phyloP scores from a whole-genome alignment of 1,140 invertebrate species.

The Bombus picipes region DNA sequence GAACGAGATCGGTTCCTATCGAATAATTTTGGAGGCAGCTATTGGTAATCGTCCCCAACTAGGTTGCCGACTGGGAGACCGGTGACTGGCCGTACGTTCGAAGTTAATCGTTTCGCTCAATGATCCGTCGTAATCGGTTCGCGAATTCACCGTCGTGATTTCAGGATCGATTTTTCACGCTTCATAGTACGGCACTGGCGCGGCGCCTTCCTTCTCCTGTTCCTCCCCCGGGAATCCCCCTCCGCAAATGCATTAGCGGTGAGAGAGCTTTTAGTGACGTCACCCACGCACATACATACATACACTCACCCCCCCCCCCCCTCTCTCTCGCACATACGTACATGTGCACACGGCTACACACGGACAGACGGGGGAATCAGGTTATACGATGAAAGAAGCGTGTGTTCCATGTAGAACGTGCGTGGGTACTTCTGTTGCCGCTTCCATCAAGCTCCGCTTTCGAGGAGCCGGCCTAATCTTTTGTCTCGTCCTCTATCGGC shows the following conservation, averaged over 20 bases:
- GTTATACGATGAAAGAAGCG: slow-evolving; percentile 60
- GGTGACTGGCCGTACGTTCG: slow-evolving; percentile 7
- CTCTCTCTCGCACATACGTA: background rate
- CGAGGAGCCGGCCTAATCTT: slow-evolving; percentile 71
- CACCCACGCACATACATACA: slow-evolving; percentile 68
- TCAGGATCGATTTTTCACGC: slow-evolving; percentile 71
- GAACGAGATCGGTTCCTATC: too few relatives aligned
- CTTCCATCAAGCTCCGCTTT: slow-evolving; percentile 65
- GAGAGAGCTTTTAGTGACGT: slow-evolving; percentile 82
- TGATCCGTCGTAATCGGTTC: slow-evolving; percentile 42
- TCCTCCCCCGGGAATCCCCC: slow-evolving; percentile 73
- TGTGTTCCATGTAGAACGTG: slow-evolving; percentile 58
- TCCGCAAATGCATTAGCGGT: slow-evolving; percentile 81
- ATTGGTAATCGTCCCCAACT: too few relatives aligned
- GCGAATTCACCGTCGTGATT: slow-evolving; percentile 54
- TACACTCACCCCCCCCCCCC: background rate
- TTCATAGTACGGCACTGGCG: slow-evolving; percentile 76
- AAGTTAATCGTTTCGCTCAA: slow-evolving; percentile 47
- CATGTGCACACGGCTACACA: slow-evolving; percentile 11
- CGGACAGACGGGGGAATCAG: slow-evolving; percentile 25
- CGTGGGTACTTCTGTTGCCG: slow-evolving; percentile 64
- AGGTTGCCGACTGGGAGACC: background rate
- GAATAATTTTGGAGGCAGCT: too few relatives aligned
- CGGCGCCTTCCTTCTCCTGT: slow-evolving; percentile 63
- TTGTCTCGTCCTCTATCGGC: slow-evolving; percentile 69